A percentile compares a stretch with the other conserved stretches of the same genome.
phyloP scores from a whole-genome alignment of 2,113 vertebrate species.

The Scortum barcoo region DNA sequence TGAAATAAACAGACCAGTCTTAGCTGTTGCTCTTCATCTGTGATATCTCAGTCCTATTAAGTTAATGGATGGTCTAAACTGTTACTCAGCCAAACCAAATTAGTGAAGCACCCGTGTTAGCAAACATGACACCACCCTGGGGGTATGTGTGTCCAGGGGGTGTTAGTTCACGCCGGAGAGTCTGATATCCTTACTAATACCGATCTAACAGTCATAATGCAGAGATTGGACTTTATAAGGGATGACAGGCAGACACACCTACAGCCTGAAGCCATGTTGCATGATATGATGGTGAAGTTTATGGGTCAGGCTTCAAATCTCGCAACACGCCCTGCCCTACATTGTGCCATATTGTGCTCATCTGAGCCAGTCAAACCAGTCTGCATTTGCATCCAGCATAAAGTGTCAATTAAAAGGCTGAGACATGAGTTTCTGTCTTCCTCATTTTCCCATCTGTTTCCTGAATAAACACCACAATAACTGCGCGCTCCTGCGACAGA shows the following conservation, averaged over 20 bases:
- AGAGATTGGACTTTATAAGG: not conserved
- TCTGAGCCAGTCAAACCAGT: constrained; percentile 61
- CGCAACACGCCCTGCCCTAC: constrained; percentile 38
- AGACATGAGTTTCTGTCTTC: constrained; percentile 34
- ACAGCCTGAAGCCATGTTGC: constrained; percentile 15
- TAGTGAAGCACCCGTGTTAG: constrained; percentile 11
- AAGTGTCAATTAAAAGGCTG: constrained; percentile 25
- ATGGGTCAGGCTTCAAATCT: constrained; percentile 8
- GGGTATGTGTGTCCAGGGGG: not conserved
- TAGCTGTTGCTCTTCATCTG: not conserved
- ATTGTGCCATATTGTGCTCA: not conserved
- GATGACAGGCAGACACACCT: constrained; percentile 33
- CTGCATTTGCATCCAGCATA: not conserved
- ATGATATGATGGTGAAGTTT: constrained; percentile 10
- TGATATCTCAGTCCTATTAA: constrained; percentile 19
- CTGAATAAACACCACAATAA: constrained; percentile 31
- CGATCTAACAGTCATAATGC: not conserved
- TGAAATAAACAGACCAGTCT: constrained; percentile 16
- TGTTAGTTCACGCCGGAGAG: not conserved
- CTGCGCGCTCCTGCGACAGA: not conserved
- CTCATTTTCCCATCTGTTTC: constrained; percentile 60
- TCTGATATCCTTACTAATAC: constrained; percentile 15
- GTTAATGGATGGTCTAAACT: constrained; percentile 30
- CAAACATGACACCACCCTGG: constrained; percentile 47
- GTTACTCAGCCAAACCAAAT: constrained; percentile 38